Base-by-base conservation (phyloP, 2,888 invertebrate genomes). In the Brachyopa scutellaris region DNA sequence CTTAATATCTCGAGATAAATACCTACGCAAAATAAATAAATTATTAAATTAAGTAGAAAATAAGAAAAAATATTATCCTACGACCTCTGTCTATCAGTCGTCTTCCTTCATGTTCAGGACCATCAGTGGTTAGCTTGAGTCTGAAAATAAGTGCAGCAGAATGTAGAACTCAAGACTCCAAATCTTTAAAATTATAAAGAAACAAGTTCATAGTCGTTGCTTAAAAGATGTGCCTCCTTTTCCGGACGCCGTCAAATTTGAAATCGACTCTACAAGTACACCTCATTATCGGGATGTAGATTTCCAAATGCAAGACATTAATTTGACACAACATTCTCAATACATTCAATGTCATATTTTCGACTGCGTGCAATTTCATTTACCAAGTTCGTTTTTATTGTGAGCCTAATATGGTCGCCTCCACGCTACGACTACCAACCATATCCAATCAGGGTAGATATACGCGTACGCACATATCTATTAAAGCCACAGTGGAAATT, bases 311-410 rank as follows among this genome's bases (percentile, higher is more conserved):
- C 40, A 59, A 51, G 77, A 82, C 77, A 66, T 82, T 77, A 77
- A 82, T 76, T 82, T 77, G 82, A 82, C 77, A 77, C 19, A 82
- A 82, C 53, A 47, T 77, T 61, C 36, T 21, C 76, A 69, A 49
- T 38, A 64, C 69, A 61, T 77, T 66, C 70, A 70, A 23, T 69
- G 49, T 82, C 82, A 72, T 59, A 77, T 82, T 82, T 82, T 47
- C 38, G 47, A 76, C 76, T 36, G 66, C 67, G 38, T 66, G 76
- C 76, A 69, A 69, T 64, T 82, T 76, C 70, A 82, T 82, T 77
- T 77, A 72, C 47, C 26, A 61, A 55, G 9, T 61, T 72, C 33
- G 72, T 15, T 61, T 55, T 66, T 69, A 77, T 77, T 82, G 77
- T 72, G 33, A 66, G 9, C 82, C 82, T 59, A 72, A 77, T 82